These are phyloP conservation scores for Alligator mississippiensis DNA, from an alignment of 2,113 vertebrate species.

Conservation along the genomic window DNA sequence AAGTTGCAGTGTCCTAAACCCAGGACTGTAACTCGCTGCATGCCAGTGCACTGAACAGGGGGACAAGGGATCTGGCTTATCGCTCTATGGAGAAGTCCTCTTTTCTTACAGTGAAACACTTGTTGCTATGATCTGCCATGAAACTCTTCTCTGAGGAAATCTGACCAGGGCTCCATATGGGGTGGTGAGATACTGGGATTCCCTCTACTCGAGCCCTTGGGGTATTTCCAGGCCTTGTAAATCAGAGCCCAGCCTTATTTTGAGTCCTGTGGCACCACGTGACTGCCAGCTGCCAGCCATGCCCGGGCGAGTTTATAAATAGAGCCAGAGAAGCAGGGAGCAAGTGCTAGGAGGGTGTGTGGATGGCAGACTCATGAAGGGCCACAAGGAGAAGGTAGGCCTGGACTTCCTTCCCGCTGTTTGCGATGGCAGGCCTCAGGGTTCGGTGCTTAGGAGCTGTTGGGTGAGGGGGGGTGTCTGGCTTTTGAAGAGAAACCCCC, in stretches of 20 bases:
- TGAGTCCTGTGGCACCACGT: neutral
- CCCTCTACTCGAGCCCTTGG: neutral
- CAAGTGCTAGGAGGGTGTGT: neutral
- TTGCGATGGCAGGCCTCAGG: neutral
- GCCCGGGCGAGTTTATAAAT: neutral
- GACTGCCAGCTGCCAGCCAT: neutral
- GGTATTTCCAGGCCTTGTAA: conserved; percentile 19
- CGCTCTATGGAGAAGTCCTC: neutral
- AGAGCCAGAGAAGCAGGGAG: neutral
- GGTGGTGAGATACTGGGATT: neutral
- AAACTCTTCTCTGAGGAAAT: neutral
- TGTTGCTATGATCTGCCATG: neutral
- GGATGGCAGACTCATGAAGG: neutral
- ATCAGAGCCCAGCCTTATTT: neutral
- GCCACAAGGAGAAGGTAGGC: neutral
- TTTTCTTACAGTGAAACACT: neutral
- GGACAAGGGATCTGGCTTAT: neutral
- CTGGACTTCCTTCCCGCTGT: neutral
- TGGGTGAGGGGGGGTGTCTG: neutral
- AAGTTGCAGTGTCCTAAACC: neutral
- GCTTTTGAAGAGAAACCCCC: neutral
- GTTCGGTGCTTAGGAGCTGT: neutral
- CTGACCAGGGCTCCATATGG: neutral
- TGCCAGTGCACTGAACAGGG: neutral
- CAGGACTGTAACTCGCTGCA: neutral